Percentiles rank a stretch among this genome's conserved stretches.
Conservation (phyloP, 2,888 invertebrate species). For the Lymantria dispar region DNA sequence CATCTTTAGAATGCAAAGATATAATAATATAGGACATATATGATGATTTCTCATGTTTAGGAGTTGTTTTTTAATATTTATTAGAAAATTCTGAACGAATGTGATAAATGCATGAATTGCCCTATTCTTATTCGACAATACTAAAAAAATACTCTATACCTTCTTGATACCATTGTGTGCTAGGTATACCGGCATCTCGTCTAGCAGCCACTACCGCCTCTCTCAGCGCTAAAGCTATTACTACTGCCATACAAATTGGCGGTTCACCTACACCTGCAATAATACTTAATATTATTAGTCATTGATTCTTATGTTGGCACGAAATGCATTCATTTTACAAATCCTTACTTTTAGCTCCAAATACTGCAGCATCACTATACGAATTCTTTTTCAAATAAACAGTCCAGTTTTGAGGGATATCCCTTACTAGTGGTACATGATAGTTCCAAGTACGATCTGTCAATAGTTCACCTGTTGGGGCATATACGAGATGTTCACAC, state of each 20-base stretch:
- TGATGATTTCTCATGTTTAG: too few relatives aligned
- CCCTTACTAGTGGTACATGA: slow-evolving; percentile 87
- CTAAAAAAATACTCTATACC: slow-evolving; percentile 53
- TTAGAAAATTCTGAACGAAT: too few relatives aligned
- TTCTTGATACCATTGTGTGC: slow-evolving; percentile 80
- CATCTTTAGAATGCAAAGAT: too few relatives aligned
- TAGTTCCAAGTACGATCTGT: slow-evolving; percentile 91
- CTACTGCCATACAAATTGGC: slow-evolving; percentile 66
- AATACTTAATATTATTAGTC: neutral
- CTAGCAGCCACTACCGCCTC: slow-evolving; percentile 84
- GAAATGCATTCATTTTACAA: slow-evolving; percentile 31
- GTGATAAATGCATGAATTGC: too few relatives aligned
- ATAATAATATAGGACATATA: too few relatives aligned
- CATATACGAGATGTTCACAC: slow-evolving; percentile 85
- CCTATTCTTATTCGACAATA: too few relatives aligned
- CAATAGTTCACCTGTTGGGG: slow-evolving; percentile 85
- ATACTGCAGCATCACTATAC: slow-evolving; percentile 81
- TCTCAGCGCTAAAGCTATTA: slow-evolving; percentile 82
- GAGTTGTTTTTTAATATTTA: too few relatives aligned
- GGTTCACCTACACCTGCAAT: slow-evolving; percentile 77
- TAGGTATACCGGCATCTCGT: slow-evolving; percentile 77
- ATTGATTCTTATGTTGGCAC: neutral
- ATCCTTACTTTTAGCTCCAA: slow-evolving; percentile 86
- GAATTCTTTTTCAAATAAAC: slow-evolving; percentile 85
- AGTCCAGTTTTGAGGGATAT: slow-evolving; percentile 89